Evolutionary conservation across 2,113 vertebrate species (phyloP).

Genomic region (rabbit (Oryctolagus cuniculus)): mOryCun1.1 NC_091442.1:65799001-65799500

Average conservation of each 20-base stretch:
- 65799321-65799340: slow-evolving; percentile 26
- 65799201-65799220: neutral
- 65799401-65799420: neutral
- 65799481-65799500: neutral
- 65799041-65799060: neutral
- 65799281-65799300: slow-evolving; percentile 31
- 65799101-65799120: neutral
- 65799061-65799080: neutral
- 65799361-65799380: slow-evolving; percentile 61
- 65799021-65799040: neutral
- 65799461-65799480: slow-evolving; percentile 17
- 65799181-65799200: slow-evolving; percentile 14
- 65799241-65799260: neutral
- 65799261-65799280: neutral
- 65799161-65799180: neutral
- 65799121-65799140: neutral
- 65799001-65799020: slow-evolving; percentile 26
- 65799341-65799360: slow-evolving; percentile 40
- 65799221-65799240: slow-evolving; percentile 30
- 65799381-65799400: slow-evolving; percentile 66
- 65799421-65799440: neutral
- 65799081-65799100: slow-evolving; percentile 21
- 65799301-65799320: slow-evolving; percentile 60
- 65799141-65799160: neutral
- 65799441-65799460: slow-evolving; percentile 6